phyloP scores from a whole-genome alignment of 2,888 invertebrate species.

The Carabus problematicus region DNA sequence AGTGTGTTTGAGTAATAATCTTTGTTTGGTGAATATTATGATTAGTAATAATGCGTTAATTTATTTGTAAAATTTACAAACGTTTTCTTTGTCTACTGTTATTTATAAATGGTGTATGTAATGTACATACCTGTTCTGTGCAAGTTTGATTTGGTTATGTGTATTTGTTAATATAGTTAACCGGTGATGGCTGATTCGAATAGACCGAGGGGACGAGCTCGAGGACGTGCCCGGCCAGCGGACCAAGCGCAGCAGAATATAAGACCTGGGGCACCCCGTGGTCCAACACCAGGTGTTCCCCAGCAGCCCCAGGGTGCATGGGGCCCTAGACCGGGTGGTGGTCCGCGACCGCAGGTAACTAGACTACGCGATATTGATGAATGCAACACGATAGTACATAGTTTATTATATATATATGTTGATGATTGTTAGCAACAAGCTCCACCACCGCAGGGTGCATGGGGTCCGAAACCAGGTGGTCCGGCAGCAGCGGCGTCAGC shows the following conservation, averaged over 20 bases:
- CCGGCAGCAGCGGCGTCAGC: too few relatives aligned
- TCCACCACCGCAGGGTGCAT: constrained; percentile 49
- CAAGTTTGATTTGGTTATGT: constrained; percentile 7
- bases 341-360: constrained; percentile 54
- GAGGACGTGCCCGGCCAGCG: constrained; percentile 51
- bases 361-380: constrained; percentile 48
- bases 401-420: too few relatives aligned
- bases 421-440: constrained; percentile 25
- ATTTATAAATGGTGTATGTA: too few relatives aligned
- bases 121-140: too few relatives aligned
- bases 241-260: constrained; percentile 18
- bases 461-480: constrained; percentile 45
- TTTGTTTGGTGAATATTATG: too few relatives aligned
- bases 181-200: constrained; percentile 23
- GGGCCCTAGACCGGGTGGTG: constrained; percentile 49
- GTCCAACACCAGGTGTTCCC: constrained; percentile 41
- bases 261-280: constrained; percentile 30
- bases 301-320: constrained; percentile 46
- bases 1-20: too few relatives aligned
- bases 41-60: too few relatives aligned
- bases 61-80: too few relatives aligned
- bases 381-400: too few relatives aligned
- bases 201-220: constrained; percentile 57
- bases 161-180: neutral
- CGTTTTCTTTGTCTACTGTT: too few relatives aligned